A percentile compares a stretch with the other conserved stretches of the same genome.
Evolutionary conservation across 2,113 vertebrate species (phyloP).

Genomic region (Rallus limicola): DNA sequence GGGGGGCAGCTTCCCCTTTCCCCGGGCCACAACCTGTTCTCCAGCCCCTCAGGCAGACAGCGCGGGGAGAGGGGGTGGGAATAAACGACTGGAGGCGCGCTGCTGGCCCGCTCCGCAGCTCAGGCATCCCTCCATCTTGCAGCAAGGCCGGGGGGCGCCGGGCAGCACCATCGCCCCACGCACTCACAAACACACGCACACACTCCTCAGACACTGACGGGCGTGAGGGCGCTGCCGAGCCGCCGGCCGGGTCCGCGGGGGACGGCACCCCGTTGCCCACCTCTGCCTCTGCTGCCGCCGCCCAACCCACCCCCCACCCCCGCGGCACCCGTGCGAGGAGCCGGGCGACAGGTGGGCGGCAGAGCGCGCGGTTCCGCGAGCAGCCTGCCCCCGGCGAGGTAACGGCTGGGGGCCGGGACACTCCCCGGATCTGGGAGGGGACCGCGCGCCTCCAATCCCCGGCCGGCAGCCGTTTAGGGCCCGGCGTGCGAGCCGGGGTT

Average conservation of each 20-base stretch:
- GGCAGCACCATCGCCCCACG: background rate
- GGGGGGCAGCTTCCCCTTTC: background rate
- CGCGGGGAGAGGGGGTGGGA: rapidly evolving
- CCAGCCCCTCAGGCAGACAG: background rate
- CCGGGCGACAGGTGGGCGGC: background rate
- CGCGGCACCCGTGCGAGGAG: background rate
- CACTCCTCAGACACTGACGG: background rate
- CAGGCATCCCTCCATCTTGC: background rate
- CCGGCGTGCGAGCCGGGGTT: background rate
- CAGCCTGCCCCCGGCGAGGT: background rate
- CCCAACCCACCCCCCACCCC: background rate
- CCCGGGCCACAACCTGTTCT: background rate
- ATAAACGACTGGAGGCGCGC: background rate
- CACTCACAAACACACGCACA: background rate
- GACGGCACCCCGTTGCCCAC: background rate
- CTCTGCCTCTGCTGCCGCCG: too few relatives aligned
- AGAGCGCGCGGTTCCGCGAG: background rate
- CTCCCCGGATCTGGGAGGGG: constrained; percentile 55
- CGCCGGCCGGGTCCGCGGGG: background rate
- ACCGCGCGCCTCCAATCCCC: constrained; percentile 36
- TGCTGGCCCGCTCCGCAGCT: background rate
- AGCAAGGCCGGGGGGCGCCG: background rate
- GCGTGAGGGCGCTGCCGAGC: background rate
- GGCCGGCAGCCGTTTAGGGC: background rate
- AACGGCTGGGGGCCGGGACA: background rate